Evolutionary conservation across 2,113 vertebrate genomes (phyloP), one percentile per base, ranked within the genome.

Genomic region (Romanogobio albipinnatus): DNA sequence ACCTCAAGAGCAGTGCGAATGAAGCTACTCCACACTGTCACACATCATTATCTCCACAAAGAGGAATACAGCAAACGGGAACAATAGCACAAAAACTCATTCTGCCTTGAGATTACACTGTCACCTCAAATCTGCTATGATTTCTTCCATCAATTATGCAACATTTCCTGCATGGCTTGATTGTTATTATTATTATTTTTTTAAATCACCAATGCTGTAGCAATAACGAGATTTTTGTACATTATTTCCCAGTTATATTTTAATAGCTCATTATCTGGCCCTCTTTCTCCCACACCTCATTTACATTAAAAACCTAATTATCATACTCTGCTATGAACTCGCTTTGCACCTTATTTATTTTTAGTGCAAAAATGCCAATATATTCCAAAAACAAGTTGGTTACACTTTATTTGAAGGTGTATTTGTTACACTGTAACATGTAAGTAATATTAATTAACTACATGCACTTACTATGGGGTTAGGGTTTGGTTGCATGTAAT

Each of bases 81-180:
- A 76, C 78, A 81, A 76, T 70, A 73, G 43, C 47, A 87, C 58
- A 59, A 47, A 83, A 64, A 81, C 66, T 76, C 33, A 81, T 81
- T 81, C 33, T 53, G 79, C 79, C 24, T 81, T 59, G 49, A 82
- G 61, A 70, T 70, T 51, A 59, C 66, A 81, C 71, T 71, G 86
- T 68, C 45, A 36, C 75, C 64, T 87, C 64, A 71, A n/a, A 70
- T 87, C 90, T 71, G 68, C 78, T 33, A 73, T 68, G 85, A 88
- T 85, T n/a, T 53, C 71, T 70, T 86, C 77, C 77, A 83, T 73
- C 61, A 70, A 87, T 81, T 81, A 81, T 22, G 61, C 47, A 81
- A 81, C 78, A 19, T 66, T 51, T 53, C 45, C 22, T 26, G 39
- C 61, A 68, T 22, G 19, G 15, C 15, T 68, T 36, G 33, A 11